Evolutionary conservation across 1,140 invertebrate genomes (phyloP).

Genomic region (Diabrotica virgifera): DNA sequence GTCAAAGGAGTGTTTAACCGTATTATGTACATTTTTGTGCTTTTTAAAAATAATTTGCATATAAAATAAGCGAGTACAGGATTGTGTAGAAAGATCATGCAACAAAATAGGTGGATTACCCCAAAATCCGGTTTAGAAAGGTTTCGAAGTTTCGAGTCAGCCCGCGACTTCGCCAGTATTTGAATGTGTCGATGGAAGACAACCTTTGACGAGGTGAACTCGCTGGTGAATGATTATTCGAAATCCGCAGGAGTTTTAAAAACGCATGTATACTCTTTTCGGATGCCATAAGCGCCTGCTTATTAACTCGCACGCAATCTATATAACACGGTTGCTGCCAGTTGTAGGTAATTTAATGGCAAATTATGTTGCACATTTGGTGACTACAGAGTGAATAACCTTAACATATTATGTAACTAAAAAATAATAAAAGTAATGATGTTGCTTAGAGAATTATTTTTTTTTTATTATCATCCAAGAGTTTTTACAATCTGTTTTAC

Average conservation of each 20-base stretch:
- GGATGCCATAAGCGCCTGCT: slow-evolving; percentile 30
- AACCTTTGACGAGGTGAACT: slow-evolving; percentile 6
- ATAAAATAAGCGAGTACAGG: no score
- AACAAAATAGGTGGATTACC: no score
- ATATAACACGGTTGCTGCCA: slow-evolving; percentile 30
- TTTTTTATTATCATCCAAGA: no score
- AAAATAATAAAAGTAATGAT: no score
- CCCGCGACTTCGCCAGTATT: neutral
- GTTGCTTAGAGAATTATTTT: no score
- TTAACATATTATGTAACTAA: no score
- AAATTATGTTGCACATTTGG: slow-evolving; percentile 10
- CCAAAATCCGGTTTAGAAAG: no score
- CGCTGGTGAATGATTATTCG: neutral
- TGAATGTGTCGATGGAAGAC: neutral
- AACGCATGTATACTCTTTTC: slow-evolving; percentile 17
- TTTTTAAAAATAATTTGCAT: no score
- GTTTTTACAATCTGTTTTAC: no score
- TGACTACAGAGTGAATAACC: neutral
- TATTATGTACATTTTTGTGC: no score
- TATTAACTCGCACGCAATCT: slow-evolving; percentile 36
- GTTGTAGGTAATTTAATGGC: slow-evolving; percentile 27
- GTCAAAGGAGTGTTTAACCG: no score
- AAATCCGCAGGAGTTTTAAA: slow-evolving; percentile 8
- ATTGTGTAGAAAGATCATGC: no score
- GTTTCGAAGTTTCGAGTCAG: neutral